Conservation (phyloP, 2,888 invertebrate genomes). For the Drosophila basisetae region DNA sequence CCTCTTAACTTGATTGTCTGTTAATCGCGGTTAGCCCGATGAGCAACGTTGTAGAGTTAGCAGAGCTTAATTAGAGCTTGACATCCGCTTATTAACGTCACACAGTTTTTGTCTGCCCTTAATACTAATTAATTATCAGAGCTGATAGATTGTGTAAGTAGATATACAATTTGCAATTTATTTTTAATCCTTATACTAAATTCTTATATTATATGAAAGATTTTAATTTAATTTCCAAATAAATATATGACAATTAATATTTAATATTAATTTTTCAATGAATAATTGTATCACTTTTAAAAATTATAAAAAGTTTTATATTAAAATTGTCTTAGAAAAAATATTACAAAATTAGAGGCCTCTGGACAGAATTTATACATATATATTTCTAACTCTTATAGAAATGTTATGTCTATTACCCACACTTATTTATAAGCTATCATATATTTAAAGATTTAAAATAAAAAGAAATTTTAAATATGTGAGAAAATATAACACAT, state of each 20-base stretch:
- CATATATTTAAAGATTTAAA: neutral
- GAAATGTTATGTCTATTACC: neutral
- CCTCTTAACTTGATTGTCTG: constrained; percentile 61
- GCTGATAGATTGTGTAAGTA: neutral
- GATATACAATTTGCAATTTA: neutral
- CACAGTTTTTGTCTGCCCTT: neutral
- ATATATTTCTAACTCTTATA: neutral
- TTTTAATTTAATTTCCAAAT: neutral
- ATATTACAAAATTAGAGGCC: neutral
- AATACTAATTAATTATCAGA: neutral
- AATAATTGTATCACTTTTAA: neutral
- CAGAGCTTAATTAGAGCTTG: constrained; percentile 46
- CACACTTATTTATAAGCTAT: neutral
- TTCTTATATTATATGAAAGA: neutral
- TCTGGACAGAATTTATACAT: neutral
- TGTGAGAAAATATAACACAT: neutral
- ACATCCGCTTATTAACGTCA: constrained; percentile 4
- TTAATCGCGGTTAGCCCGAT: constrained; percentile 58
- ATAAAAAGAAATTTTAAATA: neutral
- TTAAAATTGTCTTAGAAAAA: neutral
- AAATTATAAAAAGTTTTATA: neutral
- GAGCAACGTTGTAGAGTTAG: constrained; percentile 26
- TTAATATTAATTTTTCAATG: neutral
- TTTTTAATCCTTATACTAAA: neutral
- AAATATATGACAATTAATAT: neutral